Percentiles rank a stretch among this genome's conserved stretches.
Evolutionary conservation across 1,140 invertebrate species (phyloP).

Genomic region (Andricus grossulariae): DNA sequence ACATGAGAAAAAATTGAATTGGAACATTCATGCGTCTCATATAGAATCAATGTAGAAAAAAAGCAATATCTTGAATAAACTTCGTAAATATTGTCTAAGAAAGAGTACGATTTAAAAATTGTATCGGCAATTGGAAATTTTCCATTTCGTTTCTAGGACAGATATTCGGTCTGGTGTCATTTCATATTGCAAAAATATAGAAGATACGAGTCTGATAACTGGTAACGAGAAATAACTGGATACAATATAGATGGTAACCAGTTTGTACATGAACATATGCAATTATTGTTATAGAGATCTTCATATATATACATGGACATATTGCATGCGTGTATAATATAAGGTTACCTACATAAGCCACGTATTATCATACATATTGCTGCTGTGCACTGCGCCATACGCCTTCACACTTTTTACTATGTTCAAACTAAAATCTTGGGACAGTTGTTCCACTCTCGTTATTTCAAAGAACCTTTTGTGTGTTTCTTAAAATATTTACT

Average conservation of each 20-base stretch:
- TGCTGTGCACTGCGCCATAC: conserved; percentile 30
- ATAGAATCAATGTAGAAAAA: too few species aligned
- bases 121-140: too few species aligned
- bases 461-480: conserved; percentile 7
- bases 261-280: neutral
- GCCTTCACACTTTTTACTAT: conserved; percentile 36
- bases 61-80: too few species aligned
- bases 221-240: conserved; percentile 6
- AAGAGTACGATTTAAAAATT: too few species aligned
- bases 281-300: conserved; percentile 13
- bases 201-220: neutral
- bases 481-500: conserved; percentile 5
- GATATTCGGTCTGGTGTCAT: too few species aligned
- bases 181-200: too few species aligned
- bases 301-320: conserved; percentile 38
- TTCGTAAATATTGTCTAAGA: too few species aligned
- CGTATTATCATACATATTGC: conserved; percentile 55
- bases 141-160: too few species aligned
- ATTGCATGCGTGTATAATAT: conserved; percentile 46
- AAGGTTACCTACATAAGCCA: conserved; percentile 37
- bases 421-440: conserved; percentile 21
- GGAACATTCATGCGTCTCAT: too few species aligned
- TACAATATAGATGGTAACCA: conserved; percentile 27
- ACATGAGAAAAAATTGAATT: too few species aligned
- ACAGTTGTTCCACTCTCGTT: conserved; percentile 21